Evolutionary conservation across 2,888 invertebrate genomes (phyloP), one percentile per base, ranked within the genome.

Genomic region (Trachelus stipa): DNA sequence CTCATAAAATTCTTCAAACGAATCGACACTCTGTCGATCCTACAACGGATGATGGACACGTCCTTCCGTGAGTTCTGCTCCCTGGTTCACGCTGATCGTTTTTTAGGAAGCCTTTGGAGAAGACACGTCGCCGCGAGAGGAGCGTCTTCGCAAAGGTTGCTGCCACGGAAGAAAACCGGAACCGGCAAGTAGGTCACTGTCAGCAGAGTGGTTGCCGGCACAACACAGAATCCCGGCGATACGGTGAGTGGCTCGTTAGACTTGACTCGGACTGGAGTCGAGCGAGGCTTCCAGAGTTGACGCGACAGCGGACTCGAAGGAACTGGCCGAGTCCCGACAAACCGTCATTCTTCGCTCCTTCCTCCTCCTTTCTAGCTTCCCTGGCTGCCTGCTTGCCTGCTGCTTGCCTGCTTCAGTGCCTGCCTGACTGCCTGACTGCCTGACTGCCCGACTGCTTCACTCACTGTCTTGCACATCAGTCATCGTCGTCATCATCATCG

Each of bases 151-250:
- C 69, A 2, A 30, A 33, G 30, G 69, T 15, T 0, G 69, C n/a
- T 69, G 33, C 12, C 35, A 33, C 73, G 73, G 31, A 33, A 15
- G 12, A n/a, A 12, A 85, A 85, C 84, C 85, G 85, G 83, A 82
- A 84, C 79, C 83, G 83, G 82, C 81, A 88, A 89, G 83, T 89
- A 81, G 89, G 89, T 88, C 89, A 90, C 88, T 90, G 87, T 88
- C 88, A 73, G 68, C 69, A 77, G 76, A 34, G 34, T 30, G 31
- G 73, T 37, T 12, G 74, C 68, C 35, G 74, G 73, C 30, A 68
- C 30, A 37, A 35, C 69, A 73, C 56, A 74, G 34, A 33, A 73
- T n/a, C 33, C 34, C 31, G 37, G 74, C 69, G 68, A 74, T 74
- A 77, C 40, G n/a, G n/a, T n/a, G 56, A 77, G 69, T 77, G 71